Percentiles rank a stretch among this genome's conserved stretches.
phyloP scores from a whole-genome alignment of 1,140 invertebrate genomes.

The Acromyrmex charruanus region DNA sequence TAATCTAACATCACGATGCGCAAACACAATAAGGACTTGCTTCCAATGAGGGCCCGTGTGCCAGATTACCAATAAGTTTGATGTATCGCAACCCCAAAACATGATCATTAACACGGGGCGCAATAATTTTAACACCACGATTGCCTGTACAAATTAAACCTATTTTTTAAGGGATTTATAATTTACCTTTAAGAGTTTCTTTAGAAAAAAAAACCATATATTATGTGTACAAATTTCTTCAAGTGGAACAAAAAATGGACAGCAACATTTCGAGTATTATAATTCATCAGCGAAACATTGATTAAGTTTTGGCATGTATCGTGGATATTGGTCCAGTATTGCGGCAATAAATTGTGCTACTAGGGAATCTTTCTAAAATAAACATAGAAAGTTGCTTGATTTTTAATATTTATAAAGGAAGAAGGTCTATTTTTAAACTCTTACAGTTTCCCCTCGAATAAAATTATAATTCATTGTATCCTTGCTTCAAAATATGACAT shows the following conservation, averaged over 20 bases:
- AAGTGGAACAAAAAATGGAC: background rate
- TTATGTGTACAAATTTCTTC: background rate
- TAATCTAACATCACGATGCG: slow-evolving; percentile 63
- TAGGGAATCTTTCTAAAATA: background rate
- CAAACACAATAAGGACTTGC: slow-evolving; percentile 57
- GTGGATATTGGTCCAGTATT: too few relatives aligned
- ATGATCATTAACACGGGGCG: background rate
- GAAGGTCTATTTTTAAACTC: too few relatives aligned
- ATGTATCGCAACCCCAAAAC: background rate
- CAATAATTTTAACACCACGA: slow-evolving; percentile 4
- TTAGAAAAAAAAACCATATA: background rate
- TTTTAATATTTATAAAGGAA: background rate
- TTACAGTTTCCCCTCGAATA: too few relatives aligned
- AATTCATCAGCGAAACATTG: too few relatives aligned
- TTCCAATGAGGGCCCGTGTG: slow-evolving; percentile 16
- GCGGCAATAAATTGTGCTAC: too few relatives aligned
- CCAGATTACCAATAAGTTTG: slow-evolving; percentile 40
- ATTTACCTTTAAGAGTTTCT: background rate
- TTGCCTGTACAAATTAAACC: background rate
- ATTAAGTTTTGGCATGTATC: too few relatives aligned
- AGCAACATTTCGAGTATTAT: background rate
- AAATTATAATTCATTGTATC: too few relatives aligned
- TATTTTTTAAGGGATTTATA: background rate
- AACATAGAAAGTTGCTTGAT: background rate
- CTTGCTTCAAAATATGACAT: too few relatives aligned